Evolutionary conservation across 2,888 invertebrate species (phyloP), one percentile per base, ranked within the genome.

Genomic region (Sclerodermus sp.): DNA sequence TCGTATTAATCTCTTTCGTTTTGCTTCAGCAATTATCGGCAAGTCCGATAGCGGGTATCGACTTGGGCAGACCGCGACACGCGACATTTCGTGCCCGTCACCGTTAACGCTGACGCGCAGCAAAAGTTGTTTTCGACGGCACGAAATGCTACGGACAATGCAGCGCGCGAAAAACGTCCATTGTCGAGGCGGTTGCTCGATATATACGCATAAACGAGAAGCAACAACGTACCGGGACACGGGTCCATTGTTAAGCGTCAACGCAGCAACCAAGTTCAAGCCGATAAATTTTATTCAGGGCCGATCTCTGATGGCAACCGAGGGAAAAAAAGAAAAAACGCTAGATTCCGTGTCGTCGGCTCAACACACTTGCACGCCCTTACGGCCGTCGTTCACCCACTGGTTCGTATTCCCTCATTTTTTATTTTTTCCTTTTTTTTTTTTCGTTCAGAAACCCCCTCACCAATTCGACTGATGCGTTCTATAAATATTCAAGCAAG

Each of bases 401-500:
- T 13, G 4, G n/a, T 34, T 12, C 13, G n/a, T 34, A 12, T 23
- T 34, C 12, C 13, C 34, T 34, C 4, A n/a, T 13, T 34, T 13
- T 30, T 10, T 30, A 6, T 30, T 10, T 30, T 10, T 30, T 10
- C 30, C 30, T 30, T 10, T 30, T 10, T 30, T 34, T 13, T 34
- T 34, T 12, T 34, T 12, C 13, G 12, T 8, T 34, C 8, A 5
- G 8, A 23, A 3, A 23, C 23, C 23, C 23, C 23, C 23, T 8
- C 23, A 8, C 3, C 23, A 23, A 8, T 8, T 8, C 23, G 23
- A 3, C 23, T n/a, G n/a, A n/a, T n/a, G n/a, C 23, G 37, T 36
- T 42, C 49, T 23, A 58, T 60, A 60, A 60, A 60, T 56, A 58
- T 58, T 50, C 51, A 46, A 48, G 43, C 48, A 43, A 40, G 46